Evolutionary conservation across 2,113 vertebrate species (phyloP).

Genomic region (Setophaga coronata): DNA sequence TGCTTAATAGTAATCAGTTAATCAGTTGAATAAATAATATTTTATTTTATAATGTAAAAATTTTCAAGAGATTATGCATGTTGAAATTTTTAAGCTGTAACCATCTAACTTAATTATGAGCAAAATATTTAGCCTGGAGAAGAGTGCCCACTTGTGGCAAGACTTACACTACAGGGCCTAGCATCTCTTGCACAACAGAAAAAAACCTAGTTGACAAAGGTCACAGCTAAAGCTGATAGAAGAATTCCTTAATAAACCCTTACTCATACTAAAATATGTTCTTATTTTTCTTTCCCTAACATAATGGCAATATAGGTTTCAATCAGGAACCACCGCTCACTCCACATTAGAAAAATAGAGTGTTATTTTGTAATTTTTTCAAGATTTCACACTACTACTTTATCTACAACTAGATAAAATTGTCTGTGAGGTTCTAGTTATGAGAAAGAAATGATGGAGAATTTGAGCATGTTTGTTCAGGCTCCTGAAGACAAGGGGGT

Average conservation of each 20-base stretch:
- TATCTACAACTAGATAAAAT: neutral
- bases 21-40: neutral
- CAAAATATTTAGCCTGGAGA: neutral
- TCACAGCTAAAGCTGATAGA: neutral
- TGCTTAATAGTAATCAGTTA: neutral
- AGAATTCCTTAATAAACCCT: neutral
- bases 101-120: accelerated
- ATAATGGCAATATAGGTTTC: neutral
- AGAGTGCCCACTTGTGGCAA: conserved; percentile 56
- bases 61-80: neutral
- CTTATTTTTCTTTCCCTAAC: neutral
- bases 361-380: neutral
- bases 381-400: neutral
- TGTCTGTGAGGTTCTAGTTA: neutral
- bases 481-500: neutral
- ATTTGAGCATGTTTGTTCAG: neutral
- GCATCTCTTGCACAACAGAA: no score
- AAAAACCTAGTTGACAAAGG: neutral
- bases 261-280: accelerated
- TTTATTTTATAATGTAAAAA: neutral
- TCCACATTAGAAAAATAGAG: neutral
- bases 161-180: neutral
- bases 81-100: neutral
- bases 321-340: accelerated
- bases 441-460: neutral